Evolutionary conservation across 92 coral and sea anemone species (phyloP), one percentile per base, ranked within the genome.

Genomic region (Diadumene lineata): DNA sequence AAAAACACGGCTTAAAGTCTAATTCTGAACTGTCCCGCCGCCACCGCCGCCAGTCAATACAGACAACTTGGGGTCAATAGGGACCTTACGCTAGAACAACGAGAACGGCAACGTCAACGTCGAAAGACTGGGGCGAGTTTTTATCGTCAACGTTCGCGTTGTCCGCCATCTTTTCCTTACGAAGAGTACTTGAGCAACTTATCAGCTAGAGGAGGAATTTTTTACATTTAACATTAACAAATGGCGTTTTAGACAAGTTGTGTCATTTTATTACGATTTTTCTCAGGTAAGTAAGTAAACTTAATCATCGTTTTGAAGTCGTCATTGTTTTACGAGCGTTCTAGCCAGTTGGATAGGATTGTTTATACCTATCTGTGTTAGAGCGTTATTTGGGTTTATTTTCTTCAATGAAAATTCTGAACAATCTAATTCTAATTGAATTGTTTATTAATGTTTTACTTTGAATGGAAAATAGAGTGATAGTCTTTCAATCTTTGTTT

Each of bases 81-180:
- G 79, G 83, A 79, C 78, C 78, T 79, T 79, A 79, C 77, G 83
- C 31, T 25, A 22, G 53, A 73, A 79, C 72, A 44, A 71, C n/a
- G n/a, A n/a, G n/a, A n/a, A n/a, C n/a, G n/a, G n/a, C n/a, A n/a
- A n/a, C n/a, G n/a, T n/a, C n/a, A 66, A 81, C 80, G 51, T 31
- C 72, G 38, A 48, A 64, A 64, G 80, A 72, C 85, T 81, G 85
- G 85, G 73, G 56, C 43, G 80, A 81, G 81, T 29, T 22, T 74
- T 70, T 18, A 67, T 44, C 61, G 85, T 72, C 55, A 34, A 9
- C 81, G 85, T 81, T 56, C 60, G 18, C 75, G 60, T 30, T 50
- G 79, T 71, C 66, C 48, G 75, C 75, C 82, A 77, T 77, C 53
- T 77, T 77, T 6, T 56, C 61, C 34, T 77, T 67, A 77, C 74